Conservation (phyloP, 1,140 invertebrate species). For the Drosophila lini region DNA sequence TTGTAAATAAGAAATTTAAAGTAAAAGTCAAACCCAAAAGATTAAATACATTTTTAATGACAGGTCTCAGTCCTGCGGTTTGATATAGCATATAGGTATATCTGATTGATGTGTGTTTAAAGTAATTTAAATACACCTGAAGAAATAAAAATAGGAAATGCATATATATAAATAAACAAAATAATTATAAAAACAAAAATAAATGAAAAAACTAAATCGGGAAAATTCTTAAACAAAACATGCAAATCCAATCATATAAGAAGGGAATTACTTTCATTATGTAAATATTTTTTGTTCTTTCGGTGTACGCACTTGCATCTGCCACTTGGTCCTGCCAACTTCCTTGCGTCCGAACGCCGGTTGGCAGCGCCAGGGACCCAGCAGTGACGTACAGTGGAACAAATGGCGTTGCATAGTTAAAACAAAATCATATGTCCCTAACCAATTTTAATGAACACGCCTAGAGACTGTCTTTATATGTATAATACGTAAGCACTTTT, state of each 20-base stretch:
- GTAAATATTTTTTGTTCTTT: background rate
- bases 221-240: no score
- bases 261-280: no score
- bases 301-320: slow-evolving; percentile 21
- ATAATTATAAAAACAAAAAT: background rate
- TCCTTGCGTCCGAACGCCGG: slow-evolving; percentile 4
- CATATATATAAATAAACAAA: no score
- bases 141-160: background rate
- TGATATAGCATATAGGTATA: background rate
- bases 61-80: background rate
- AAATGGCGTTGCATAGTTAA: background rate
- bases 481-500: background rate
- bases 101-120: background rate
- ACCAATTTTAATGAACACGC: background rate
- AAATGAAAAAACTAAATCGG: background rate
- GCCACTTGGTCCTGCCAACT: slow-evolving; percentile 13
- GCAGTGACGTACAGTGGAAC: background rate
- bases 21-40: background rate
- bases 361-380: slow-evolving; percentile 11
- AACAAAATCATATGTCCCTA: background rate
- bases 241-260: no score
- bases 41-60: background rate
- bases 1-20: slow-evolving; percentile 2
- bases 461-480: background rate
- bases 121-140: background rate